Base-by-base conservation (phyloP, 2,888 invertebrate genomes). In the Andrena bicolor region DNA sequence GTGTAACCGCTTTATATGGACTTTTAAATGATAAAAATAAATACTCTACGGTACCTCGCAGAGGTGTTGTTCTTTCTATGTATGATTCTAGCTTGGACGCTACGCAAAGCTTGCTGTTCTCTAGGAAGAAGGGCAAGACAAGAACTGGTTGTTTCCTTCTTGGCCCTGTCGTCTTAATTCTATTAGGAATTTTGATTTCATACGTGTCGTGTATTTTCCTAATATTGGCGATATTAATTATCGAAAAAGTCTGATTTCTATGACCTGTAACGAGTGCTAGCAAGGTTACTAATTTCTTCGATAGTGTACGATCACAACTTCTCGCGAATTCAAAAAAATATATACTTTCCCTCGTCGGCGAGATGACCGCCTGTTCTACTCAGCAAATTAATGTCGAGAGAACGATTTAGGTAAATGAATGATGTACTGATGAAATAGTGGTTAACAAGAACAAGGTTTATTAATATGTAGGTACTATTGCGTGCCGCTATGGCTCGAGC, bases 261-360 rank as follows among this genome's bases (percentile, higher is more conserved):
- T 87, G 85, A 32, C 82, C 85, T 6, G 83, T 85, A 7, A 80
- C 66, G 16, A 86, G 13, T 0, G 83, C 84, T 64, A 88, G 61
- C 7, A 86, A 20, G 4, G 75, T 86, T 30, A 73, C 69, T 16
- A 86, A 58, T 74, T 86, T 86, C 70, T 86, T 78, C 23, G 53
- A 53, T n/a, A n/a, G n/a, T n/a, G n/a, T n/a, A n/a, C n/a, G n/a
- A n/a, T n/a, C n/a, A n/a, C n/a, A n/a, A n/a, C n/a, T n/a, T n/a
- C n/a, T n/a, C n/a, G n/a, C n/a, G n/a, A n/a, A n/a, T n/a, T n/a
- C n/a, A n/a, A n/a, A n/a, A n/a, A n/a, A n/a, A n/a, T n/a, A n/a
- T n/a, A n/a, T n/a, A n/a, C n/a, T n/a, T n/a, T n/a, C n/a, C n/a
- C n/a, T n/a, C n/a, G n/a, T n/a, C n/a, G n/a, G n/a, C n/a, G n/a